Evolutionary conservation across 2,888 invertebrate genomes (phyloP), one percentile per base, ranked within the genome.

Genomic region (Neoascia interrupta): DNA sequence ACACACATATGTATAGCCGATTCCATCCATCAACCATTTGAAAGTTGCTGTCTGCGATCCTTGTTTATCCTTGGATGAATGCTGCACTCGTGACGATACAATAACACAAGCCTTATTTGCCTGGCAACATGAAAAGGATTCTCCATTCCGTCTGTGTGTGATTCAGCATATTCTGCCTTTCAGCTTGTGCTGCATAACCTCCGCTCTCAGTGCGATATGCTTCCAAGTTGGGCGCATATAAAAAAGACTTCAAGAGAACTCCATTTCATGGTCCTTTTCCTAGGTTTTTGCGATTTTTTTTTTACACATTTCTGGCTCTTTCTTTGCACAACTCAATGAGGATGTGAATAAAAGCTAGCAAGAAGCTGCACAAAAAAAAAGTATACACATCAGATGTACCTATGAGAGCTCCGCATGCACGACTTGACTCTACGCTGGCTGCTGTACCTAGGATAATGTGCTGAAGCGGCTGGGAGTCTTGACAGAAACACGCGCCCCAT

Each of bases 391-490:
- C 47, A 53, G 23, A 26, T 45, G 54, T 41, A 69, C 11, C n/a
- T n/a, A n/a, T n/a, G n/a, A 26, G 13, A 43, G 13, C 15, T 23
- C 5, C 23, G 23, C 41, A 61, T 61, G 41, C 69, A 63, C 61
- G 41, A 54, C 41, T 56, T 56, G 47, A 49, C 41, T 68, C 54
- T 8, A 18, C 36, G 31, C 39, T n/a, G 37, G 18, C 21, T 15
- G 18, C 53, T n/a, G n/a, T n/a, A n/a, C 34, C 51, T 11, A 28
- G 37, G 39, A 56, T 66, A 60, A 16, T 58, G 37, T 53, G 18
- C 54, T 19, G 11, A 74, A 74, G 61, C 61, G 68, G 61, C 60
- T 61, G 21, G n/a, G 34, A 49, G 43, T 47, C 64, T 54, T 72
- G 58, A 60, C 72, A 64, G 72, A 28, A 76, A 64, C 53, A 37